Evolutionary conservation across 2,113 vertebrate species (phyloP).

Genomic region (Microtus montanus): DNA sequence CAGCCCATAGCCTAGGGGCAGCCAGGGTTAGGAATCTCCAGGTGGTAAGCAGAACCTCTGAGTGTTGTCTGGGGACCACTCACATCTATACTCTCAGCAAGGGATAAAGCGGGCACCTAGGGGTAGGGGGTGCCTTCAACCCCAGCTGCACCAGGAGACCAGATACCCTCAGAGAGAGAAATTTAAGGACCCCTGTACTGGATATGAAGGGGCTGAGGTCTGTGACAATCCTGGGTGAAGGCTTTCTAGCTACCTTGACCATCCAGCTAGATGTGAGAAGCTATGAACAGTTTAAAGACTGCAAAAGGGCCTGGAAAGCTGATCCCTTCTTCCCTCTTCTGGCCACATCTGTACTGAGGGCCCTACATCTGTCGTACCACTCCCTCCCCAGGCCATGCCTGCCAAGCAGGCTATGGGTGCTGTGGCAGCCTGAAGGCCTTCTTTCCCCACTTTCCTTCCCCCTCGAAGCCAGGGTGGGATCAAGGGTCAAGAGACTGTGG

Average conservation of each 20-base stretch:
- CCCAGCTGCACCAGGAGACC: not conserved
- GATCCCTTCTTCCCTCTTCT: not conserved
- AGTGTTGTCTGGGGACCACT: no score
- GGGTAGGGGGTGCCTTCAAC: no score
- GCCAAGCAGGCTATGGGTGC: no score
- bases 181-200: not conserved
- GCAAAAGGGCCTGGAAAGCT: not conserved
- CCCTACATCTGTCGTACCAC: not conserved
- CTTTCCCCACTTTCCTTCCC: not conserved
- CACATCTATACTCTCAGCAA: no score
- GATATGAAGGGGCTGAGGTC: not conserved
- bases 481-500: slow-evolving; percentile 21
- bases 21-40: not conserved
- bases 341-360: not conserved
- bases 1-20: not conserved
- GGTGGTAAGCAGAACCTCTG: not conserved
- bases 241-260: not conserved
- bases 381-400: not conserved
- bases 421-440: not conserved
- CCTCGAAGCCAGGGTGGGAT: not conserved
- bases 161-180: not conserved
- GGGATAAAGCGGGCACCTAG: no score
- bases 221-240: not conserved
- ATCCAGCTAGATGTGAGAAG: not conserved
- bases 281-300: not conserved